Conservation (phyloP, 2,797 vertebrate species). For the Brachyalestes nurse region DNA sequence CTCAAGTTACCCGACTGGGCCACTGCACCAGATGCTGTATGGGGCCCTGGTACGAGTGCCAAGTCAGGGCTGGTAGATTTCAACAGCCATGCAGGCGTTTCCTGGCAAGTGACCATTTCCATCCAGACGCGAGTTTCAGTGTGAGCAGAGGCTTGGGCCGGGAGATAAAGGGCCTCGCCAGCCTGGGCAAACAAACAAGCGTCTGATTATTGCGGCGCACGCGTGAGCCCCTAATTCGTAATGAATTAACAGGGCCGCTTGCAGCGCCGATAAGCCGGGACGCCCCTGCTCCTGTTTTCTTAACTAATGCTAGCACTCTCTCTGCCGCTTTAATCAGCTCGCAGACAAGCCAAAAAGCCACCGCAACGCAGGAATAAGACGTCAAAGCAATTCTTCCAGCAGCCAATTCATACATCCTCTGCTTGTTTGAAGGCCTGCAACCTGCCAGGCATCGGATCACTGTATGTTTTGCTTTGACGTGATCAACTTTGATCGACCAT, state of each 20-base stretch:
- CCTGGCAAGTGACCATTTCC: constrained; percentile 58
- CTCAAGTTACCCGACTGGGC: constrained; percentile 51
- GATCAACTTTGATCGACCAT: constrained; percentile 50
- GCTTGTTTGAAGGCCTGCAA: constrained; percentile 52
- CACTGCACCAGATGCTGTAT: constrained; percentile 55
- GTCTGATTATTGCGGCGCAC: constrained; percentile 73
- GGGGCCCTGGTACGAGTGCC: constrained; percentile 50
- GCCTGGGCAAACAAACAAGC: constrained; percentile 76
- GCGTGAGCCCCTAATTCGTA: constrained; percentile 68
- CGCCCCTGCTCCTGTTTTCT: constrained; percentile 71
- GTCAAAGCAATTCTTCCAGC: constrained; percentile 73
- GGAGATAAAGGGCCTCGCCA: constrained; percentile 70
- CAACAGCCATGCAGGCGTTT: constrained; percentile 61
- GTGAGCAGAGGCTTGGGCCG: constrained; percentile 37
- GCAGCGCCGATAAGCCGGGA: constrained; percentile 65
- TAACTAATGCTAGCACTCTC: constrained; percentile 75
- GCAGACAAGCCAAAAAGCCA: constrained; percentile 65
- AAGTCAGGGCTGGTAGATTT: constrained; percentile 55
- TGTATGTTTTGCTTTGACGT: constrained; percentile 54
- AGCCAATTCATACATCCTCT: constrained; percentile 64
- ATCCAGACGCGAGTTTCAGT: constrained; percentile 48
- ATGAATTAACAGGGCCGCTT: constrained; percentile 71
- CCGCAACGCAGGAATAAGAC: constrained; percentile 69
- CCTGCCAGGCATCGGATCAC: constrained; percentile 47
- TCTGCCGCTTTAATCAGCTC: constrained; percentile 68